Conservation (phyloP, 2,888 invertebrate genomes). For the Dryomyza anilis region DNA sequence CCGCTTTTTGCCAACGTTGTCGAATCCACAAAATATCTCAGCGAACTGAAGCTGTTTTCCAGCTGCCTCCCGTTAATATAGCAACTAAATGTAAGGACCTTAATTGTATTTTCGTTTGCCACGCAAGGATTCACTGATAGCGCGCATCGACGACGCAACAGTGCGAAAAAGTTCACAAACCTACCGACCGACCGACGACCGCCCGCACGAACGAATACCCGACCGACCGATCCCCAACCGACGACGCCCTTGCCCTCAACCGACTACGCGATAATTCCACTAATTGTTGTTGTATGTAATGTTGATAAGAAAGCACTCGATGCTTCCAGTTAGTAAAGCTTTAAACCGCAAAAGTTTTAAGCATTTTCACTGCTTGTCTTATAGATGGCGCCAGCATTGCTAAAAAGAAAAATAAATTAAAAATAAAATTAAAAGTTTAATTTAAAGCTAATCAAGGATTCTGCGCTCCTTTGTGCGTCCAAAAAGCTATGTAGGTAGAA, state of each 20-base stretch:
- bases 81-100: slow-evolving; percentile 27
- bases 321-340: slow-evolving; percentile 17
- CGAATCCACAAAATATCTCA: slow-evolving; percentile 46
- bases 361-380: not conserved
- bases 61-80: slow-evolving; percentile 46
- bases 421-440: too few species aligned
- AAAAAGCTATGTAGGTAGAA: too few species aligned
- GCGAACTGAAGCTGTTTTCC: slow-evolving; percentile 45
- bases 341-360: slow-evolving; percentile 10
- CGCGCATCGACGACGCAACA: slow-evolving; percentile 6
- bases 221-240: too few species aligned
- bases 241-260: too few species aligned
- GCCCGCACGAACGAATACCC: not conserved
- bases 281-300: slow-evolving; percentile 6
- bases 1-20: slow-evolving; percentile 35
- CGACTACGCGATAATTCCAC: too few species aligned
- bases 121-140: slow-evolving; percentile 37
- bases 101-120: slow-evolving; percentile 30
- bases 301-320: slow-evolving; percentile 26
- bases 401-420: too few species aligned
- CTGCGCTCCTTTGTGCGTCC: too few species aligned
- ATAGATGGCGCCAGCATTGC: not conserved
- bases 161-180: slow-evolving; percentile 12
- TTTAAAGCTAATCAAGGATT: too few species aligned
- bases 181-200: not conserved